A percentile compares a stretch with the other conserved stretches of the same genome.
Conservation (phyloP, 2,888 invertebrate species). For the Zele albiditarsus region DNA sequence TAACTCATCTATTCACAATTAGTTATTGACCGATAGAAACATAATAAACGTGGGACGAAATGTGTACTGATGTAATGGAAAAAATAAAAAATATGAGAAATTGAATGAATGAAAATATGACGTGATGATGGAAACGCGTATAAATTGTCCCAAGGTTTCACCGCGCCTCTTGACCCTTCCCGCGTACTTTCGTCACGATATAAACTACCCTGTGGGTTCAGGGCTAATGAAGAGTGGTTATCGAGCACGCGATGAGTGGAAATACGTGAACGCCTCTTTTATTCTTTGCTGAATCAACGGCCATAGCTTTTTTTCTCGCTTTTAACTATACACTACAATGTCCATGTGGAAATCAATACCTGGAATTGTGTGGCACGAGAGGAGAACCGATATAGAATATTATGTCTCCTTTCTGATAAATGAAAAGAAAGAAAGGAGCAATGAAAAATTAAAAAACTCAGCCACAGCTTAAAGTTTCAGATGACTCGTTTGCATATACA, state of each 20-base stretch:
- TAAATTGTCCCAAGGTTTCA: background rate
- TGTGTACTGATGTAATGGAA: background rate
- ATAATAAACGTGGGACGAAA: no score
- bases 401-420: constrained; percentile 4
- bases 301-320: constrained; percentile 58
- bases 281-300: constrained; percentile 64
- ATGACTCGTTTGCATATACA: background rate
- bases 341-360: constrained; percentile 62
- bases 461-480: background rate
- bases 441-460: background rate
- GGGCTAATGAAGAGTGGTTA: constrained; percentile 60
- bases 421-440: background rate
- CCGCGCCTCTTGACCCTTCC: constrained; percentile 10
- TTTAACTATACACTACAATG: constrained; percentile 53
- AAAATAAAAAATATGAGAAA: background rate
- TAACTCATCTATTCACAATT: background rate
- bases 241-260: constrained; percentile 60
- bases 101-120: background rate
- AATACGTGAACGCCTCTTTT: constrained; percentile 58
- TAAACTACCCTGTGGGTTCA: constrained; percentile 16
- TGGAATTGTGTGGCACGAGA: constrained; percentile 45
- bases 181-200: background rate
- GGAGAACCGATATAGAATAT: background rate
- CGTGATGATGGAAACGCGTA: background rate
- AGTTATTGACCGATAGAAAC: background rate